These are phyloP conservation scores for Atta texana DNA, from an alignment of 1,140 invertebrate species.

Conservation along the genomic window DNA sequence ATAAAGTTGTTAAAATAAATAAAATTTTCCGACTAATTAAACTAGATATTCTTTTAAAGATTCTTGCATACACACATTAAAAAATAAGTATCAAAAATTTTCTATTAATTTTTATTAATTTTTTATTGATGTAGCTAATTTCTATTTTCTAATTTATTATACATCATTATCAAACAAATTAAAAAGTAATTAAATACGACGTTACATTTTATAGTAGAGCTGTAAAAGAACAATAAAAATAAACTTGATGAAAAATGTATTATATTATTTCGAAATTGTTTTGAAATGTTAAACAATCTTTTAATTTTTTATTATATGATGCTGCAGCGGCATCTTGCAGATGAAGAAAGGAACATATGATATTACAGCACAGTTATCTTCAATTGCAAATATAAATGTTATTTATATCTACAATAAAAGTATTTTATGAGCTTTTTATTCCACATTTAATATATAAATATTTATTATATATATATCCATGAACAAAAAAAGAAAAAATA, in stretches of 20 bases:
- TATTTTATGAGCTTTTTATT: conserved; percentile 10
- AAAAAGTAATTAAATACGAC: conserved; percentile 22
- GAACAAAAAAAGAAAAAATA: neutral
- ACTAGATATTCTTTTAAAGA: neutral
- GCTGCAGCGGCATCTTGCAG: conserved; percentile 21
- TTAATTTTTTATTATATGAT: neutral
- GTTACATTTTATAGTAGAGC: neutral
- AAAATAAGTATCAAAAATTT: neutral
- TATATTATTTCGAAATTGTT: neutral
- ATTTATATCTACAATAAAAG: neutral
- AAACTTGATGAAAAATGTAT: neutral
- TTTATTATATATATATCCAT: neutral
- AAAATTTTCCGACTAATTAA: neutral
- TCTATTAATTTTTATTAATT: neutral
- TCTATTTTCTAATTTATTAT: neutral
- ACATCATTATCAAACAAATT: neutral
- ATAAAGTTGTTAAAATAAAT: conserved; percentile 9
- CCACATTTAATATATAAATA: neutral
- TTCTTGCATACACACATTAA: conserved; percentile 6
- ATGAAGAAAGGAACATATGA: neutral
- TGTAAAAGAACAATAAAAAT: neutral
- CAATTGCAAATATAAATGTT: conserved; percentile 43
- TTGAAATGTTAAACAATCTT: conserved; percentile 12
- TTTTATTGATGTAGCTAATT: too few species aligned
- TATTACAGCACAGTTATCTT: neutral